These are phyloP conservation scores for Isoperla grammatica DNA, from an alignment of 2,888 invertebrate species.

Conservation along the genomic window DNA sequence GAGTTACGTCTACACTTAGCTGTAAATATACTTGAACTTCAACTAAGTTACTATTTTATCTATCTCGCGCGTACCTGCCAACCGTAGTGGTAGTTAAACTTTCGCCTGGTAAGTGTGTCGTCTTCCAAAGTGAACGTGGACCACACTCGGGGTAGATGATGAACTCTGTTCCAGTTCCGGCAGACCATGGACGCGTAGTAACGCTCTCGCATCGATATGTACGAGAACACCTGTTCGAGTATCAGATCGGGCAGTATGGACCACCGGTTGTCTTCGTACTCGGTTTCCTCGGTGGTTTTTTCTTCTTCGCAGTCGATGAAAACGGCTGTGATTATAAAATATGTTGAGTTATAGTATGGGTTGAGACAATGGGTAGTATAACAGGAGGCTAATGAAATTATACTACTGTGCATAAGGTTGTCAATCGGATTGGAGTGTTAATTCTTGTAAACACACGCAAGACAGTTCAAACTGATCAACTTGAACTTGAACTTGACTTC, in stretches of 20 bases:
- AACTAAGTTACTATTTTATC: no score
- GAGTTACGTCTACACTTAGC: no score
- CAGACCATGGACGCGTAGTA: slow-evolving; percentile 70
- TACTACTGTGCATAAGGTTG: no score
- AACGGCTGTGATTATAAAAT: slow-evolving; percentile 45
- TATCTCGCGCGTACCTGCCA: slow-evolving; percentile 58
- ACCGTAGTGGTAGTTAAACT: slow-evolving; percentile 75
- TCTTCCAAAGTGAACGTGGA: slow-evolving; percentile 65
- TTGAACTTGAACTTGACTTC: background rate
- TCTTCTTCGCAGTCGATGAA: slow-evolving; percentile 47
- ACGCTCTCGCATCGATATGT: slow-evolving; percentile 60
- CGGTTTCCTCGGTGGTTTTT: slow-evolving; percentile 41
- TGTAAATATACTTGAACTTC: no score
- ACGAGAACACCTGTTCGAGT: slow-evolving; percentile 62
- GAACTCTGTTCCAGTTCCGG: slow-evolving; percentile 59
- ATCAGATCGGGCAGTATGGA: slow-evolving; percentile 63
- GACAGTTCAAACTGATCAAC: no score
- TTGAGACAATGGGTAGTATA: background rate
- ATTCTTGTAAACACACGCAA: background rate
- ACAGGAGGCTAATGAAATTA: no score
- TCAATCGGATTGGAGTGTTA: background rate
- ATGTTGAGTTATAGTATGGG: background rate
- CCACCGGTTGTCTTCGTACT: slow-evolving; percentile 55
- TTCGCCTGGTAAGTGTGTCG: slow-evolving; percentile 63
- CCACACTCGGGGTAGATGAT: slow-evolving; percentile 72